phyloP scores from a whole-genome alignment of 2,113 vertebrate genomes.

The Lagopus muta region DNA sequence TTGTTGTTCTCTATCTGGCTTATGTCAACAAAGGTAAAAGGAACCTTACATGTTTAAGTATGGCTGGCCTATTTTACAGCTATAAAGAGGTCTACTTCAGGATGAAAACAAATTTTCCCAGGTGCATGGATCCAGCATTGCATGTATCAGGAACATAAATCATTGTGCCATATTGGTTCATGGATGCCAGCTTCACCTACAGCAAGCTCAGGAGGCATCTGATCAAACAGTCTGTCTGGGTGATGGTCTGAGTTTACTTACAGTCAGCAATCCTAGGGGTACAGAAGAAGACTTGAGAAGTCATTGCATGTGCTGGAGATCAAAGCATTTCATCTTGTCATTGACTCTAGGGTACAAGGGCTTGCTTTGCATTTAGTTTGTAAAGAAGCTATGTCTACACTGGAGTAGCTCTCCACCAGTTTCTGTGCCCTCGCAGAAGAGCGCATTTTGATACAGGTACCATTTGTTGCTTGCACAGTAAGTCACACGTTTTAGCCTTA shows the following conservation, averaged over 20 bases:
- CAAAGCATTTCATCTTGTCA: not conserved
- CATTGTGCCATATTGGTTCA: not conserved
- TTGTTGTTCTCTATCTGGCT: not conserved
- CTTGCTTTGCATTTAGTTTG: not conserved
- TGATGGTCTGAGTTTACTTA: not conserved
- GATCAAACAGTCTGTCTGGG: not conserved
- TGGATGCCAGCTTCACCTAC: not conserved
- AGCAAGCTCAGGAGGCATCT: not conserved
- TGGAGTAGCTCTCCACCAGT: not conserved
- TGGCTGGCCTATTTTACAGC: not conserved
- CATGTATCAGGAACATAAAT: not conserved
- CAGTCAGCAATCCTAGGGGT: not conserved
- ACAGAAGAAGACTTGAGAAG: not conserved
- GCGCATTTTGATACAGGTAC: not conserved
- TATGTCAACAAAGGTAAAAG: not conserved
- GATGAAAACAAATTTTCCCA: not conserved
- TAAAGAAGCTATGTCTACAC: not conserved
- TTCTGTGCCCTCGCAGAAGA: not conserved
- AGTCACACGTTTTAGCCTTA: not conserved
- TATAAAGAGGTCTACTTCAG: not conserved
- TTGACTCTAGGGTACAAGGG: not conserved
- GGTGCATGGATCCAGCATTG: not conserved
- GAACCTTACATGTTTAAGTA: not conserved
- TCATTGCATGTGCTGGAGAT: not conserved
- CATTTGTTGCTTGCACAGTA: not conserved